phyloP scores from a whole-genome alignment of 1,140 invertebrate genomes.

The Philotrypesis tridentata region DNA sequence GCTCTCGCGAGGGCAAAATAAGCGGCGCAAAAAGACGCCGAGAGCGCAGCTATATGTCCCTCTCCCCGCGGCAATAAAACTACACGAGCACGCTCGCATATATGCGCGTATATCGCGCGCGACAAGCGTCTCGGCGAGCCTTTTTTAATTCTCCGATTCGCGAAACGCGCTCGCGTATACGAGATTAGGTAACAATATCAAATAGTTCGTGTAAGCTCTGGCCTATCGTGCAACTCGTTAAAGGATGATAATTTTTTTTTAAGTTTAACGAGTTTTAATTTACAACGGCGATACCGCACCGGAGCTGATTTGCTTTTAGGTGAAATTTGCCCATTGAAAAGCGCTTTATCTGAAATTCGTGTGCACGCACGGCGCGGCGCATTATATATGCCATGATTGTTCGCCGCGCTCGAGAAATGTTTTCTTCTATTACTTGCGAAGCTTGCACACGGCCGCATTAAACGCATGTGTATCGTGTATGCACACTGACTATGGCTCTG shows the following conservation, averaged over 20 bases:
- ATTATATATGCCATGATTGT: conserved; percentile 17
- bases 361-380: neutral
- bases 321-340: conserved; percentile 42
- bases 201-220: neutral
- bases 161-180: conserved; percentile 24
- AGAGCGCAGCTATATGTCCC: neutral
- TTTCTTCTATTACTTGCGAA: neutral
- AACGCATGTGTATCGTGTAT: too few relatives aligned
- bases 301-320: conserved; percentile 26
- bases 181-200: conserved; percentile 46
- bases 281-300: conserved; percentile 37
- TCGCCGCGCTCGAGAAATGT: neutral
- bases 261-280: too few relatives aligned
- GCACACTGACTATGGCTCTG: too few relatives aligned
- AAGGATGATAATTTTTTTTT: conserved; percentile 43
- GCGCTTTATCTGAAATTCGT: conserved; percentile 34
- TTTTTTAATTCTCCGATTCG: conserved; percentile 40
- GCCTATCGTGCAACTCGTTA: conserved; percentile 9
- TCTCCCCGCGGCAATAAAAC: conserved; percentile 38
- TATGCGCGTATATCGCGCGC: too few relatives aligned
- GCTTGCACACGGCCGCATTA: too few relatives aligned
- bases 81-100: conserved; percentile 36
- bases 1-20: neutral
- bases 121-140: conserved; percentile 3
- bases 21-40: conserved; percentile 21